Evolutionary conservation across 2,113 vertebrate species (phyloP).

Genomic region (Falcunculus frontatus): DNA sequence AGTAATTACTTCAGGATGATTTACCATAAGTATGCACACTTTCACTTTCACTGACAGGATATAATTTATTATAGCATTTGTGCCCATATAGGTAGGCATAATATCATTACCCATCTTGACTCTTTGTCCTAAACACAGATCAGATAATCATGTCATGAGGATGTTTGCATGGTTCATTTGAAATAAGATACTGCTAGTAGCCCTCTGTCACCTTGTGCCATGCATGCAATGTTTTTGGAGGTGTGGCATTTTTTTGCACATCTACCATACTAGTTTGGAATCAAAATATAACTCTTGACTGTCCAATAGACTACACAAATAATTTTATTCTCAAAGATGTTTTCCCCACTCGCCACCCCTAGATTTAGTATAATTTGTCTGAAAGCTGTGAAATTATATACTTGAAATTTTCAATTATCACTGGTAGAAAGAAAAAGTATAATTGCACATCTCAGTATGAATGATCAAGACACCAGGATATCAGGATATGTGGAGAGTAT

Average conservation of each 20-base stretch:
- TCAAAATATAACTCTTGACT: neutral
- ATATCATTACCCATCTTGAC: neutral
- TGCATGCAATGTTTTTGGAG: neutral
- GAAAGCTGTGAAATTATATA: neutral
- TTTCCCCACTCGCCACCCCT: fast-evolving
- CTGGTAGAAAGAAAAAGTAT: neutral
- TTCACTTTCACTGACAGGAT: neutral
- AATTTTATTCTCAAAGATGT: neutral
- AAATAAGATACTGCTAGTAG: neutral
- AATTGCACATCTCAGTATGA: neutral
- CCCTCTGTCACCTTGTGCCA: neutral
- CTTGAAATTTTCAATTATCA: neutral
- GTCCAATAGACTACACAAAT: neutral
- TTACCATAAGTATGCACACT: neutral
- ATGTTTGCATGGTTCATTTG: neutral
- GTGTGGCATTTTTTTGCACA: neutral
- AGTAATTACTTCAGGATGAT: neutral
- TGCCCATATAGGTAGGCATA: neutral
- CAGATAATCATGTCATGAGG: neutral
- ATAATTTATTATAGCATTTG: neutral
- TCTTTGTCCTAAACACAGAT: neutral
- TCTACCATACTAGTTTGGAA: neutral
- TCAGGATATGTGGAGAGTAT: too few relatives aligned
- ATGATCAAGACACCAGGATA: neutral
- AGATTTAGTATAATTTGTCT: neutral